Conservation (phyloP, 2,113 vertebrate genomes). For the Chamaetylas fuelleborni region DNA sequence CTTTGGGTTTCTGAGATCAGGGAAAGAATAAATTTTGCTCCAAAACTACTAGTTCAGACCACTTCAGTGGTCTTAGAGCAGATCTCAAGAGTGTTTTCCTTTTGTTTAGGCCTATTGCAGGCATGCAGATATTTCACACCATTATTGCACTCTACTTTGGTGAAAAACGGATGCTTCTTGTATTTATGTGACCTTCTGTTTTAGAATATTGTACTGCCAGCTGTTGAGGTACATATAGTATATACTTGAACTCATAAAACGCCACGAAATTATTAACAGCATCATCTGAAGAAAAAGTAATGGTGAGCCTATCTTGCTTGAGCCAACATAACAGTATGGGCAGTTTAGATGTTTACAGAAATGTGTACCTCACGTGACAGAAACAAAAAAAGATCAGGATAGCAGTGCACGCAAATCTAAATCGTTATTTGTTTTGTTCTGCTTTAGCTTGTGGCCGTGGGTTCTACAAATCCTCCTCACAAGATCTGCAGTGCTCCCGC, state of each 20-base stretch:
- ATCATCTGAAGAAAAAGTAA: neutral
- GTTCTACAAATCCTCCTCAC: slow-evolving; percentile 98
- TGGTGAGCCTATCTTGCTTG: neutral
- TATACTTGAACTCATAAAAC: neutral
- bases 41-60: neutral
- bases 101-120: neutral
- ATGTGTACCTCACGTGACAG: neutral
- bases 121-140: neutral
- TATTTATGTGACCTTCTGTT: neutral
- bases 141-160: neutral
- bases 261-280: neutral
- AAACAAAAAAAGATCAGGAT: neutral
- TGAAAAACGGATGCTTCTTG: neutral
- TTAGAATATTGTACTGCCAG: neutral
- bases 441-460: slow-evolving; percentile 89
- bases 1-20: neutral
- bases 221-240: neutral
- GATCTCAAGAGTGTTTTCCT: neutral
- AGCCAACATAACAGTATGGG: neutral
- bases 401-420: neutral
- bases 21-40: neutral
- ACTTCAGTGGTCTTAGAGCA: neutral
- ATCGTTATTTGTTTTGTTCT: slow-evolving; percentile 32
- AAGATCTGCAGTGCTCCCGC: slow-evolving; percentile 96
- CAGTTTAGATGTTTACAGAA: neutral